Evolutionary conservation across 2,113 vertebrate genomes (phyloP).

Genomic region (Prunella himalayana): DNA sequence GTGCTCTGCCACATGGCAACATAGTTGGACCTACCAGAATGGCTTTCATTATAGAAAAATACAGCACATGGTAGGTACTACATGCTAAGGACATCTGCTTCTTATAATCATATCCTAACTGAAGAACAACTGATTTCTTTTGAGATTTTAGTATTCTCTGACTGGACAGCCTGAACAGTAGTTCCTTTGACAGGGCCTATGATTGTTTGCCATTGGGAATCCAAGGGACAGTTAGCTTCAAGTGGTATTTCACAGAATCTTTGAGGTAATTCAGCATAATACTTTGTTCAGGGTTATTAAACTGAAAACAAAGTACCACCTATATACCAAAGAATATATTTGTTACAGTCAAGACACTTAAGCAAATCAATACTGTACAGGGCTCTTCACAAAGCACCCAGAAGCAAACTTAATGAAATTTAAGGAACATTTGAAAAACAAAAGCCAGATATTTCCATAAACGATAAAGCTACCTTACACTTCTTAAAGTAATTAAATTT

Average conservation of each 20-base stretch:
- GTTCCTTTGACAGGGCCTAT: neutral
- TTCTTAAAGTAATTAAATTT: neutral
- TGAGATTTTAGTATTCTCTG: neutral
- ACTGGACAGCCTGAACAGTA: neutral
- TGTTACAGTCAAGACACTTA: neutral
- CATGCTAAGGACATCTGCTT: neutral
- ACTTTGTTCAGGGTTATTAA: neutral
- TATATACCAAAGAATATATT: neutral
- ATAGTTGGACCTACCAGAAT: neutral
- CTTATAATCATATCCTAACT: neutral
- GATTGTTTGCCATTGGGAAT: neutral
- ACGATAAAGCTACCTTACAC: neutral
- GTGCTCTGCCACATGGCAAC: neutral
- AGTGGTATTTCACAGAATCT: neutral
- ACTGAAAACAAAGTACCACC: neutral
- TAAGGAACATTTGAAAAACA: neutral
- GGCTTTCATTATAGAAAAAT: neutral
- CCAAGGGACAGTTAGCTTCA: neutral
- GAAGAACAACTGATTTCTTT: neutral
- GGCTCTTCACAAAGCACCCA: neutral
- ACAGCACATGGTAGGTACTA: neutral
- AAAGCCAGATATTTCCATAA: neutral
- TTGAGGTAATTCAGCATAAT: neutral
- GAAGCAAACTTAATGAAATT: neutral
- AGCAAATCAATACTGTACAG: neutral